Conservation (phyloP, 2,797 vertebrate genomes). For the Cetoscarus ocellatus region DNA sequence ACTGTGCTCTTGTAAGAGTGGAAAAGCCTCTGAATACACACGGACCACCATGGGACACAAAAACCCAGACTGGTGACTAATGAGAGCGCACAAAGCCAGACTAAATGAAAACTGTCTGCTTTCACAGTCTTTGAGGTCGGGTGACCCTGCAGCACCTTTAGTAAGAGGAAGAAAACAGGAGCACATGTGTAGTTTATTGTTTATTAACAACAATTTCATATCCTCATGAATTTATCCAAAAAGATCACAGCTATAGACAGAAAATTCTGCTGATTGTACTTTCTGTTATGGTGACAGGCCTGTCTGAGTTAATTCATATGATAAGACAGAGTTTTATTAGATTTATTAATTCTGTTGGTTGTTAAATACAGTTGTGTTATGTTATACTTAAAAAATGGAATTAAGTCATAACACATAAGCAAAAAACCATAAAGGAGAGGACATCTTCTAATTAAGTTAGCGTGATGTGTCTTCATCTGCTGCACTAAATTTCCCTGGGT, state of each 20-base stretch:
- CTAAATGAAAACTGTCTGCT: conserved; percentile 51
- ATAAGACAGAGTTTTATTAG: no score
- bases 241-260: not conserved
- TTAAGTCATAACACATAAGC: no score
- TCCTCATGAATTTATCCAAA: not conserved
- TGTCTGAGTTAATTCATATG: no score
- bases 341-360: no score
- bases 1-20: conserved; percentile 17
- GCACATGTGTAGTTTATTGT: conserved; percentile 28
- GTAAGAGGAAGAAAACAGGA: conserved; percentile 34
- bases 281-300: no score
- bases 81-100: conserved; percentile 44
- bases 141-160: conserved; percentile 40
- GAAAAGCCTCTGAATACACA: conserved; percentile 27
- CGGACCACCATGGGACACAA: conserved; percentile 42
- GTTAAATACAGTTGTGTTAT: no score
- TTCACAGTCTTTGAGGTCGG: conserved; percentile 36
- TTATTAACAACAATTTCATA: conserved; percentile 14
- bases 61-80: conserved; percentile 55
- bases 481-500: no score
- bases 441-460: no score
- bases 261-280: no score
- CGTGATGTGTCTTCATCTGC: no score
- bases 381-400: no score
- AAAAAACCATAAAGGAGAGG: no score